Conservation (phyloP, 2,797 vertebrate species). For the Pseudomugil tenellus region DNA sequence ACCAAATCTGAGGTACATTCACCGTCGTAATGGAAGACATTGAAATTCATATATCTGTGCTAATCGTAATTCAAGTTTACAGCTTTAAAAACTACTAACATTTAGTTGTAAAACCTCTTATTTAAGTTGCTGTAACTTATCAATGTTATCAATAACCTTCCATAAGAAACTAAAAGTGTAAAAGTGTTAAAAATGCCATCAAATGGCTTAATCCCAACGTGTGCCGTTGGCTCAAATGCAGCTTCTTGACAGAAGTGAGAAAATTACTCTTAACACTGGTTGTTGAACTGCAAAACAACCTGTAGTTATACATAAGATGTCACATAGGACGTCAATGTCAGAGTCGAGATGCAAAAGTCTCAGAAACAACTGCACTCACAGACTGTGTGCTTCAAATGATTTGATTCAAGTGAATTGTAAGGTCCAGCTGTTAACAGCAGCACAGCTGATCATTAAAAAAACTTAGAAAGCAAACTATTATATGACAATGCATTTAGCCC, state of each 20-base stretch:
- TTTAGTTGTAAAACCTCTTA: slow-evolving; percentile 12
- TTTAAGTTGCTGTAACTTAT: slow-evolving; percentile 5
- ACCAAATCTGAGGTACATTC: slow-evolving; percentile 55
- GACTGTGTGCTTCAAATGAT: slow-evolving; percentile 23
- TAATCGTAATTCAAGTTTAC: slow-evolving; percentile 16
- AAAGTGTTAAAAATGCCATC: slow-evolving; percentile 13
- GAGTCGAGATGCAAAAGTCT: not conserved
- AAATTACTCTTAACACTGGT: not conserved
- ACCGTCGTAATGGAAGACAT: slow-evolving; percentile 48
- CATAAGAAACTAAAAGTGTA: slow-evolving; percentile 10
- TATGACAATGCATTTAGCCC: slow-evolving; percentile 29
- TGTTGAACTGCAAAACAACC: slow-evolving; percentile 2
- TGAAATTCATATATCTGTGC: slow-evolving; percentile 1
- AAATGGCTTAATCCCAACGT: slow-evolving; percentile 18
- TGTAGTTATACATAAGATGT: slow-evolving; percentile 4
- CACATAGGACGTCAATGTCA: not conserved
- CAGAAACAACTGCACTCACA: not conserved
- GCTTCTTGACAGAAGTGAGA: not conserved
- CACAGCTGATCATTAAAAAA: not conserved
- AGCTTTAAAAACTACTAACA: slow-evolving; percentile 12
- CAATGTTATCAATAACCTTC: slow-evolving; percentile 16
- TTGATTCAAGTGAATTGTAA: slow-evolving; percentile 20
- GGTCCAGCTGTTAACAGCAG: slow-evolving; percentile 6
- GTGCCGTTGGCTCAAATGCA: not conserved
- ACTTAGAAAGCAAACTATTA: not conserved